Evolutionary conservation across 2,888 invertebrate genomes (phyloP), one percentile per base, ranked within the genome.

Genomic region (Lycocerus yunnanus): DNA sequence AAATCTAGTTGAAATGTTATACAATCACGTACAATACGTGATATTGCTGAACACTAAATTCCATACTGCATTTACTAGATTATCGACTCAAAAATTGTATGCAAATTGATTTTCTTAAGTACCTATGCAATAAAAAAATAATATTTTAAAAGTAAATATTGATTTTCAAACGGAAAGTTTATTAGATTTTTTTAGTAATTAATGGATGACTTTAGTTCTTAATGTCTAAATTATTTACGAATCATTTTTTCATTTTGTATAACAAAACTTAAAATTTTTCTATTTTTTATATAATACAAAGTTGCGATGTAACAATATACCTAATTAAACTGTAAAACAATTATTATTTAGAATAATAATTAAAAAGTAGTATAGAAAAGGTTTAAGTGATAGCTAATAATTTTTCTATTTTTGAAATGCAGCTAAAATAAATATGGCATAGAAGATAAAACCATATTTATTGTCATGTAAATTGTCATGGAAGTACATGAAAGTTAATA

Each of bases 401-500:
- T 43, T 43, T 43, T 43, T 43, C n/a, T 43, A n/a, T 43, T 43
- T 27, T 43, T 43, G 6, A n/a, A 43, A 43, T 43, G n/a, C 43
- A 43, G 43, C 43, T 43, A n/a, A 43, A 43, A 6, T n/a, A n/a
- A 43, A 43, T n/a, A 43, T 43, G n/a, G n/a, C 43, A 43, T 43
- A 43, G 43, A 43, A 43, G 43, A n/a, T n/a, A n/a, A 43, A 43
- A 5, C 43, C 43, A 43, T 43, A 43, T 43, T 43, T 43, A 13
- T 13, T n/a, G n/a, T 6, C 2, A 43, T 72, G 77, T 75, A 68
- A 70, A 60, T 66, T 69, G 43, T n/a, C 43, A 43, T 58, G 24
- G 15, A 70, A 70, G 60, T 67, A 68, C 73, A 74, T 71, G 11
- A 65, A 20, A 74, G 72, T 61, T 69, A 71, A 74, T 71, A 71